Evolutionary conservation across 2,888 invertebrate species (phyloP).

Genomic region (Sarcophaga variegata): DNA sequence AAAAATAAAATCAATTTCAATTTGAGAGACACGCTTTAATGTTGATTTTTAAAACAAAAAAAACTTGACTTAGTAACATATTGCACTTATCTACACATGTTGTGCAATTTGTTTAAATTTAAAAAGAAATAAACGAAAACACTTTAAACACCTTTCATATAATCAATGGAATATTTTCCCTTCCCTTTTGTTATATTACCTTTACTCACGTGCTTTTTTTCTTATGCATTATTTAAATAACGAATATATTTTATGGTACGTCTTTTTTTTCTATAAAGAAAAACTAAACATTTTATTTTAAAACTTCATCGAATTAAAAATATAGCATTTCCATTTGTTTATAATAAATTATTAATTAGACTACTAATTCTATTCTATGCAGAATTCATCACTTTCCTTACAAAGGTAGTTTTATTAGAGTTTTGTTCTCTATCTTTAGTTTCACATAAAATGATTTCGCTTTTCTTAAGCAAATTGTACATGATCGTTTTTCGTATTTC

Average conservation of each 20-base stretch:
- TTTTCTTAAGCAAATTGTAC: conserved; percentile 35
- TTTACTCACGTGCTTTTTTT: neutral
- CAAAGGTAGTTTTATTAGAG: neutral
- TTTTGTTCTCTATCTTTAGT: neutral
- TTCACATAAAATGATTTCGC: conserved; percentile 8
- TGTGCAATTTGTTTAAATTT: too few relatives aligned
- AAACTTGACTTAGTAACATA: too few relatives aligned
- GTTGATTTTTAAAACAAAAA: too few relatives aligned
- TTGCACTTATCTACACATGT: too few relatives aligned
- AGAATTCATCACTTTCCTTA: conserved; percentile 9
- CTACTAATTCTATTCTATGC: conserved; percentile 15
- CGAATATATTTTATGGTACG: neutral
- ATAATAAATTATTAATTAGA: conserved; percentile 38
- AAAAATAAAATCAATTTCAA: too few relatives aligned
- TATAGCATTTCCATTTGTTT: conserved; percentile 9
- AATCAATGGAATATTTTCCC: too few relatives aligned
- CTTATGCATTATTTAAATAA: neutral
- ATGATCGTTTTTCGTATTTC: neutral
- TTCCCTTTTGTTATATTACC: too few relatives aligned
- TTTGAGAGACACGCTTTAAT: too few relatives aligned
- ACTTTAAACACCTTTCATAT: too few relatives aligned
- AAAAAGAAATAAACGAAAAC: too few relatives aligned
- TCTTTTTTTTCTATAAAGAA: neutral
- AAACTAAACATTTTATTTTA: neutral
- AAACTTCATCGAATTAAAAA: conserved; percentile 22